Evolutionary conservation across 2,888 invertebrate species (phyloP), one percentile per base, ranked within the genome.

Genomic region (Desoria tigrina): DNA sequence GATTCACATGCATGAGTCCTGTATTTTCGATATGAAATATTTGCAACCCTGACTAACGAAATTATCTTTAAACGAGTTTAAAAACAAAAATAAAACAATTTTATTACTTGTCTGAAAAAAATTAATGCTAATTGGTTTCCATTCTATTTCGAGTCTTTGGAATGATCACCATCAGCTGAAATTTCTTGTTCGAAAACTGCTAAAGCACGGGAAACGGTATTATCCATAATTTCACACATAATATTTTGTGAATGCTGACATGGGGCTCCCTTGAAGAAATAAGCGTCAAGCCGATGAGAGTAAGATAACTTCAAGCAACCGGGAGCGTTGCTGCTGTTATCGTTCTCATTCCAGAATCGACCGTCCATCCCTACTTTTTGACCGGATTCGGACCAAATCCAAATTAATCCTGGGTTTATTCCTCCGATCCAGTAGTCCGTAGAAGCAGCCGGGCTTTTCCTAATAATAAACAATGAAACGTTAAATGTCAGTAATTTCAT

Each of bases 321-420:
- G 6, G 75, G 73, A 14, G 65, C 65, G 42, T 68, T 64, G 54
- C 72, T 73, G 11, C 61, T 50, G 59, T 74, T 75, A 39, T 75
- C 74, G 42, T 75, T 75, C 11, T 75, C 75, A 66, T 75, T 75
- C 75, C 75, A 75, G 58, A 71, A 75, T 57, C 73, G 23, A 27
- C 69, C 62, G 39, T 75, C 72, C 66, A 74, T 64, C 9, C 74
- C 73, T 2, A 75, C 74, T 55, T 73, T 71, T 24, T 75, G 73
- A 6, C 74, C 75, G n/a, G 75, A 75, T 42, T 74, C 75, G 11
- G 75, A 69, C 75, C 75, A 75, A 37, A 75, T 75, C 75, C 75
- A 75, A 50, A 75, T 73, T 14, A 75, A 53, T 9, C 75, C 75
- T 4, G 74, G 75, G 50, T 75, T 75, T 0, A 75, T 65, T 32